Evolutionary conservation across 2,797 vertebrate genomes (phyloP).

Genomic region (Centroberyx gerrardi): DNA sequence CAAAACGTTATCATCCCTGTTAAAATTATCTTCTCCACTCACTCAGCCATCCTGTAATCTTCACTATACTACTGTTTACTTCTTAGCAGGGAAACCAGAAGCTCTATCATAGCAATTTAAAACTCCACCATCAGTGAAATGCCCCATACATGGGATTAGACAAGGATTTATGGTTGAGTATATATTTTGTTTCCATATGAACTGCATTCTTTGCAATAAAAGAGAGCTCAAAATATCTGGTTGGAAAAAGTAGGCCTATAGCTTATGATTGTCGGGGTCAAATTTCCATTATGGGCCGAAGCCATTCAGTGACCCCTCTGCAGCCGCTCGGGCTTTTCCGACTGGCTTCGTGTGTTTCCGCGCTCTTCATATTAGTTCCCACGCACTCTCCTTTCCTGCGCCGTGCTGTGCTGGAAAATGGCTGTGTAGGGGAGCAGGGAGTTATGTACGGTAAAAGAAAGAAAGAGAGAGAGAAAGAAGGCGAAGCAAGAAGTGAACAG

Average conservation of each 20-base stretch:
- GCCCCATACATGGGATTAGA: not conserved
- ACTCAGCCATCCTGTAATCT: too few relatives aligned
- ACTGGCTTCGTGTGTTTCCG: slow-evolving; percentile 74
- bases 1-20: too few relatives aligned
- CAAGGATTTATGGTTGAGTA: not conserved
- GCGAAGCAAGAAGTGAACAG: slow-evolving; percentile 32
- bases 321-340: slow-evolving; percentile 76
- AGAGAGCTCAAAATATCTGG: not conserved
- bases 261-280: not conserved
- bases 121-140: too few relatives aligned
- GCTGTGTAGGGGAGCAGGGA: slow-evolving; percentile 81
- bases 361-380: slow-evolving; percentile 73
- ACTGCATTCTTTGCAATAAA: not conserved
- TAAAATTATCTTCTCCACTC: too few relatives aligned
- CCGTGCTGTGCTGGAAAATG: slow-evolving; percentile 86
- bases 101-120: not conserved
- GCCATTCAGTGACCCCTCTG: slow-evolving; percentile 45
- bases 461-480: slow-evolving; percentile 63
- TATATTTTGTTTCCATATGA: too few relatives aligned
- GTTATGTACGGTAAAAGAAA: slow-evolving; percentile 74
- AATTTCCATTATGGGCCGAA: slow-evolving; percentile 27
- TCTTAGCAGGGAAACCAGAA: too few relatives aligned
- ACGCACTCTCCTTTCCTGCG: slow-evolving; percentile 72
- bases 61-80: too few relatives aligned
- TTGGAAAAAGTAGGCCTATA: not conserved